Evolutionary conservation across 2,888 invertebrate genomes (phyloP).

Genomic region (Drosophila pegasa): DNA sequence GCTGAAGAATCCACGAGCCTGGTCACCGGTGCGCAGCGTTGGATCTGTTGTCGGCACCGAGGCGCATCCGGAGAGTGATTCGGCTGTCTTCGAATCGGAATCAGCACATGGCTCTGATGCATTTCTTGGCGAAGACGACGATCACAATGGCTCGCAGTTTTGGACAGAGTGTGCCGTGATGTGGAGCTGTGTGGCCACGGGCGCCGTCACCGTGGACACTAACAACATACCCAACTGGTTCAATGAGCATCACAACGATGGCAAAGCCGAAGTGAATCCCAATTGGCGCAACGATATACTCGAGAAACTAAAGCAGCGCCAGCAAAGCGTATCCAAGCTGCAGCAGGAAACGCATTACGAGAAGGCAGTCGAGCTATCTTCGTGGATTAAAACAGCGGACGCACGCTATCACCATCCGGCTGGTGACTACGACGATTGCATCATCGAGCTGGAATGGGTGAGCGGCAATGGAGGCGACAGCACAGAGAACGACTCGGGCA

Average conservation of each 20-base stretch:
- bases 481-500: slow-evolving; percentile 88
- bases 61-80: slow-evolving; percentile 94
- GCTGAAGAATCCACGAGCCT: slow-evolving; percentile 92
- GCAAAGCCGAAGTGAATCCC: slow-evolving; percentile 88
- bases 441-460: slow-evolving; percentile 93
- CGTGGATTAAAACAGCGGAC: slow-evolving; percentile 94
- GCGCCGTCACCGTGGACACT: slow-evolving; percentile 91
- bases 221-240: slow-evolving; percentile 92
- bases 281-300: slow-evolving; percentile 92
- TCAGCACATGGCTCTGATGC: slow-evolving; percentile 90
- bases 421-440: slow-evolving; percentile 89
- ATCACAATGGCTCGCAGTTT: slow-evolving; percentile 87
- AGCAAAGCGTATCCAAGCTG: slow-evolving; percentile 84
- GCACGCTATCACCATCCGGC: slow-evolving; percentile 88
- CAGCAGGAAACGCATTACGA: slow-evolving; percentile 88
- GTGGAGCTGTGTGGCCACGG: slow-evolving; percentile 93
- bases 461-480: slow-evolving; percentile 86
- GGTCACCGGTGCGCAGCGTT: slow-evolving; percentile 95
- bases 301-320: slow-evolving; percentile 88
- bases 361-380: slow-evolving; percentile 92
- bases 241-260: slow-evolving; percentile 86
- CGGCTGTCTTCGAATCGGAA: slow-evolving; percentile 91
- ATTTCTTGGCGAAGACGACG: slow-evolving; percentile 90
- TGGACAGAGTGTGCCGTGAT: slow-evolving; percentile 93
- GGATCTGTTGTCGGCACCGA: slow-evolving; percentile 93